Percentiles rank a stretch among this genome's conserved stretches.
Evolutionary conservation across 2,888 invertebrate genomes (phyloP).

Genomic region (Cetonia aurata): DNA sequence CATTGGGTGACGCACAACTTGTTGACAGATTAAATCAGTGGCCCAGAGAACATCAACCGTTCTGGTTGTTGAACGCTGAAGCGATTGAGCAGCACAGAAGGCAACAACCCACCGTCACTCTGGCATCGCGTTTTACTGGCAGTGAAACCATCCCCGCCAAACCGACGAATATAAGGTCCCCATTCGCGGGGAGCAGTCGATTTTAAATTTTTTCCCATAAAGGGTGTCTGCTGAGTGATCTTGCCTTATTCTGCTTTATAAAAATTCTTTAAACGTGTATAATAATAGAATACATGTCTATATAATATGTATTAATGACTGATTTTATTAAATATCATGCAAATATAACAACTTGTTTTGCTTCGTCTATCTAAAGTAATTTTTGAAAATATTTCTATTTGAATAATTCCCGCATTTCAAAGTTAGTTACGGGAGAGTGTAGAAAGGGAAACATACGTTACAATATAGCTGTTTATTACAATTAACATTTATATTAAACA

Average conservation of each 20-base stretch:
- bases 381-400: no score
- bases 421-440: no score
- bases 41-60: slow-evolving; percentile 78
- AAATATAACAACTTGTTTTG: no score
- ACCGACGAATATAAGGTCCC: slow-evolving; percentile 26
- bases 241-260: slow-evolving; percentile 13
- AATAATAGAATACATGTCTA: no score
- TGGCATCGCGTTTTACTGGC: slow-evolving; percentile 30
- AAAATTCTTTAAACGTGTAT: slow-evolving; percentile 5
- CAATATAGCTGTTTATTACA: slow-evolving; percentile 2
- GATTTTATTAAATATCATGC: no score
- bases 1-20: slow-evolving; percentile 73
- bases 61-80: slow-evolving; percentile 80
- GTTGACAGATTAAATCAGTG: slow-evolving; percentile 75
- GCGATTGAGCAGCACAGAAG: slow-evolving; percentile 73
- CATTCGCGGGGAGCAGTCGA: slow-evolving; percentile 42
- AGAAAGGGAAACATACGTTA: no score
- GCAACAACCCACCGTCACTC: slow-evolving; percentile 48
- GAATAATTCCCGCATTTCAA: no score
- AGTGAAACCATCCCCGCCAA: slow-evolving; percentile 40
- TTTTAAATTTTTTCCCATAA: neutral
- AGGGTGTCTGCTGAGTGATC: neutral
- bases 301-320: no score
- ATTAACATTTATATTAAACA: slow-evolving; percentile 24
- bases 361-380: no score